Conservation (phyloP, 2,113 vertebrate species). For the Chrysemys picta region DNA sequence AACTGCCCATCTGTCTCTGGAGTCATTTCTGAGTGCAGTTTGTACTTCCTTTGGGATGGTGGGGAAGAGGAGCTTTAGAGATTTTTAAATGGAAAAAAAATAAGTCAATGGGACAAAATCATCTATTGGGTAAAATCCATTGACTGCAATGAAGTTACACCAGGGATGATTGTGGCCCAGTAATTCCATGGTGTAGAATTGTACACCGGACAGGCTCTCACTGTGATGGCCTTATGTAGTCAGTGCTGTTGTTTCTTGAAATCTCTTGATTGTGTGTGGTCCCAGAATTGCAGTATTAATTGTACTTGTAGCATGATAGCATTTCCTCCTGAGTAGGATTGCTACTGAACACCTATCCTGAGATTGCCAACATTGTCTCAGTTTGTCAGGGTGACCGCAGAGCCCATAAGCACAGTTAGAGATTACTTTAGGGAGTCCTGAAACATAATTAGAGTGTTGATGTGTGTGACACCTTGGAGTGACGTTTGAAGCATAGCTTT, state of each 20-base stretch:
- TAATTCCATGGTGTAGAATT: neutral
- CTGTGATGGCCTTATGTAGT: constrained; percentile 49
- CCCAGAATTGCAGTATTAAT: constrained; percentile 31
- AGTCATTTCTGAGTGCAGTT: neutral
- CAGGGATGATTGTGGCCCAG: neutral
- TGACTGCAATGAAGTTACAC: constrained; percentile 21
- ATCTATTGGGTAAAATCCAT: neutral
- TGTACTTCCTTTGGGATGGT: neutral
- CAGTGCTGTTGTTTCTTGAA: neutral
- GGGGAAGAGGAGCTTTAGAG: neutral
- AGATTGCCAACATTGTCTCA: constrained; percentile 75
- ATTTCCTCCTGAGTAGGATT: constrained; percentile 66
- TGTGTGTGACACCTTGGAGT: constrained; percentile 59
- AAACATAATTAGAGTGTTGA: constrained; percentile 68
- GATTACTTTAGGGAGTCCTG: constrained; percentile 71
- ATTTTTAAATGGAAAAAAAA: constrained; percentile 42
- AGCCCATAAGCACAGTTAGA: constrained; percentile 58
- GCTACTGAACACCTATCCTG: constrained; percentile 71
- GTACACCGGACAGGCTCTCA: constrained; percentile 4
- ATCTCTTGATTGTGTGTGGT: constrained; percentile 50
- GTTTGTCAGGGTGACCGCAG: constrained; percentile 73
- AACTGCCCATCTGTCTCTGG: neutral
- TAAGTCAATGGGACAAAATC: neutral
- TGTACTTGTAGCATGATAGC: neutral
- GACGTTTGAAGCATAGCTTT: constrained; percentile 67